Percentiles rank a stretch among this genome's conserved stretches.
Conservation (phyloP, 2,888 invertebrate genomes). For the Aspidapion aeneum region DNA sequence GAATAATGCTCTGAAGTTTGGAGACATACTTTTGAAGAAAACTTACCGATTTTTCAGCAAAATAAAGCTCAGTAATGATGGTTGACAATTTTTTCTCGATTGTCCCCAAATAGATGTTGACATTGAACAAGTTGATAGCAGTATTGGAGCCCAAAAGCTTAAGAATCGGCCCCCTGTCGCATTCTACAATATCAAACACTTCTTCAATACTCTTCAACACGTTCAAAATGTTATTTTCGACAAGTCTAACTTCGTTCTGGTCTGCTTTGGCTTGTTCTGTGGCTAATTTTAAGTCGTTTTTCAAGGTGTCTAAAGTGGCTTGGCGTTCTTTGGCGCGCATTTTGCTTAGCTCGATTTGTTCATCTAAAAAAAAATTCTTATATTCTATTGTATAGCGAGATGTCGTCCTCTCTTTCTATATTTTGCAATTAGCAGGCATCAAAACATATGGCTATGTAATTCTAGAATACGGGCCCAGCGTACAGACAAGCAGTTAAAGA, state of each 20-base stretch:
- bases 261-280: conserved; percentile 42
- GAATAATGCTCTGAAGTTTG: too few species aligned
- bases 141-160: conserved; percentile 66
- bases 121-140: conserved; percentile 70
- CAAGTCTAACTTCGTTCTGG: conserved; percentile 31
- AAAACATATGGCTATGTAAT: too few species aligned
- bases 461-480: too few species aligned
- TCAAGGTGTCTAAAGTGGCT: conserved; percentile 57
- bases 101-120: conserved; percentile 77
- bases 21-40: too few species aligned
- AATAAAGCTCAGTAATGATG: conserved; percentile 56
- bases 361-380: conserved; percentile 46
- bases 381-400: not conserved
- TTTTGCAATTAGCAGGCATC: too few species aligned
- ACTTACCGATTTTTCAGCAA: conserved; percentile 40
- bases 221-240: conserved; percentile 30
- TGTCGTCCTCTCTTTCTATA: too few species aligned
- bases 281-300: conserved; percentile 51
- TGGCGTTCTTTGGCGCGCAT: conserved; percentile 56
- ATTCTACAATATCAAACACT: conserved; percentile 61
- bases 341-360: conserved; percentile 59
- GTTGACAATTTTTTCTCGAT: conserved; percentile 73
- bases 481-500: too few species aligned
- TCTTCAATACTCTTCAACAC: conserved; percentile 32
- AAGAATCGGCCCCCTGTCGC: conserved; percentile 69